Evolutionary conservation across 2,797 vertebrate genomes (phyloP), one percentile per base, ranked within the genome.

Genomic region (Lepus oiostolus): DNA sequence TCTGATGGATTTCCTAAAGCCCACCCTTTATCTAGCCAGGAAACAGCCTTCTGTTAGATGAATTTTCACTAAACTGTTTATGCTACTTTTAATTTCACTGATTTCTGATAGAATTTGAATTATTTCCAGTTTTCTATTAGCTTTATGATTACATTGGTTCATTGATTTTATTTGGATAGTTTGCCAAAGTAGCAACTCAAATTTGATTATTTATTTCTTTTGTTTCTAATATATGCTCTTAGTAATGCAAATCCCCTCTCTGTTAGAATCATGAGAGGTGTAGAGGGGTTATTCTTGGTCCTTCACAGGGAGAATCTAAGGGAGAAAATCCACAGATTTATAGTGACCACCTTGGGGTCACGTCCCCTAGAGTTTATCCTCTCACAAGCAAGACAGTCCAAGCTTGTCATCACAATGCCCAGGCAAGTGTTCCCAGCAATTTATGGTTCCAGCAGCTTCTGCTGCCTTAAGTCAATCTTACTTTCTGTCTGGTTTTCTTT

Each of bases 281-380:
- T 47, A 47, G 1, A 19, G 35, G 13, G 26, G 50, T n/a, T 2
- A 38, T 35, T 24, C 42, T 24, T 54, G 30, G 16, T n/a, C 63
- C 35, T 76, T 32, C 16, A 4, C 1, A 52, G 5, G 52, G 42
- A 38, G 28, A 74, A 42, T 13, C 30, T 62, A 42, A 32, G 4
- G 52, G 38, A 28, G 32, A 38, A 82, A 42, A 21, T 2, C 0
- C 21, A 16, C 9, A 10, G 32, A 12, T 0, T 0, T 22, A 4
- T 12, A 0, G 5, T 4, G 8, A 16, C 35, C 6, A 24, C 19
- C 21, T 17, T 19, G 30, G 42, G n/a, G 11, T n/a, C 22, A 21
- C 38, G 26, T 28, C 22, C 1, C 4, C n/a, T 17, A 1, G 3
- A 22, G 11, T 8, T 54, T 47, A 21, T 63, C 6, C 7, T 28